Percentiles rank a stretch among this genome's conserved stretches.
These are phyloP conservation scores for Bungarus multicinctus DNA, from an alignment of 2,113 vertebrate genomes.

Conservation along the genomic window DNA sequence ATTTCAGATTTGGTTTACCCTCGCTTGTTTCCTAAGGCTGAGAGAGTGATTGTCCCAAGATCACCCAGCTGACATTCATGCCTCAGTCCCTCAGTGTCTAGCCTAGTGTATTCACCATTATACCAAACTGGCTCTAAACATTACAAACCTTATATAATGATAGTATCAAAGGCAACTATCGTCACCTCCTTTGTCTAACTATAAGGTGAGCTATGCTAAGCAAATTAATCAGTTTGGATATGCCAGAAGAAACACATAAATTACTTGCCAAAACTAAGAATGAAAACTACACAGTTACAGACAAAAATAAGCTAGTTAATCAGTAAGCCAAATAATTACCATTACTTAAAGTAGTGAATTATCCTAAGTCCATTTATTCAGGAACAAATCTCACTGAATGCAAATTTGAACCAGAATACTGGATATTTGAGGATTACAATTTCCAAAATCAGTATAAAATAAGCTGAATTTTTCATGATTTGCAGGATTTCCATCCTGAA, in stretches of 20 bases:
- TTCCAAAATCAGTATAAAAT: constrained; percentile 15
- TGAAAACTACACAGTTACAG: background rate
- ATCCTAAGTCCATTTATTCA: background rate
- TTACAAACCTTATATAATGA: background rate
- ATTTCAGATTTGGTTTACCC: background rate
- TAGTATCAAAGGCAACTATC: background rate
- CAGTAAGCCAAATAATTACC: background rate
- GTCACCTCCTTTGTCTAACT: background rate
- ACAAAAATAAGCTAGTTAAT: background rate
- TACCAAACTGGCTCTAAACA: background rate
- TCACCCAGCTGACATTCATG: background rate
- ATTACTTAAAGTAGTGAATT: background rate
- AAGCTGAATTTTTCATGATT: background rate
- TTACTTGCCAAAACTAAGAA: constrained; percentile 1
- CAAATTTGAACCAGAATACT: background rate
- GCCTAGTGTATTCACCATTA: background rate
- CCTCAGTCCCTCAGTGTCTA: background rate
- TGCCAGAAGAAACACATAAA: constrained; percentile 20
- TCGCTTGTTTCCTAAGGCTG: background rate
- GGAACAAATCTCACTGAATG: background rate
- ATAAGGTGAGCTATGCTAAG: background rate
- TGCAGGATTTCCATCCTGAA: background rate
- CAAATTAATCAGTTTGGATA: background rate
- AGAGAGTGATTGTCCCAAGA: background rate
- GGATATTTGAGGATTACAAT: constrained; percentile 1